Percentiles rank a stretch among this genome's conserved stretches.
phyloP scores from a whole-genome alignment of 2,888 invertebrate genomes.

The Cacoxenus indagator region DNA sequence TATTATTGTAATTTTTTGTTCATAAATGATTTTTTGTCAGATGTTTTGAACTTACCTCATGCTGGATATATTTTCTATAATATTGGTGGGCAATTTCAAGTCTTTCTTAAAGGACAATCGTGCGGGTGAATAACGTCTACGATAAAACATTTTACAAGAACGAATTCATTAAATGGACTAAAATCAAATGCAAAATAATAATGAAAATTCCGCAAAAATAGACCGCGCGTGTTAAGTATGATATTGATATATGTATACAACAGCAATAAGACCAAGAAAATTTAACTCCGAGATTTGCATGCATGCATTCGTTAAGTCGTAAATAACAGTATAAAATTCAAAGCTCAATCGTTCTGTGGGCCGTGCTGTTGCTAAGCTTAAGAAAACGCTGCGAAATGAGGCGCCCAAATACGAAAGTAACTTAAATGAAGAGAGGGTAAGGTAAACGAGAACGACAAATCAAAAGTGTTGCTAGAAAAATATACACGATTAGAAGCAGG shows the following conservation, averaged over 20 bases:
- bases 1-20: background rate
- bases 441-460: slow-evolving; percentile 23
- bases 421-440: background rate
- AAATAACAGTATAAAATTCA: background rate
- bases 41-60: slow-evolving; percentile 77
- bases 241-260: background rate
- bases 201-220: background rate
- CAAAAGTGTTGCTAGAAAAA: slow-evolving; percentile 7
- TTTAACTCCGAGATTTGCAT: background rate
- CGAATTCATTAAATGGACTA: slow-evolving; percentile 50
- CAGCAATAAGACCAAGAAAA: background rate
- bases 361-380: slow-evolving; percentile 5
- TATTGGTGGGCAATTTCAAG: slow-evolving; percentile 82
- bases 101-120: slow-evolving; percentile 87
- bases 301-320: background rate
- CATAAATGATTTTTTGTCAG: no score
- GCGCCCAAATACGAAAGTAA: background rate
- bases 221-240: background rate
- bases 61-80: slow-evolving; percentile 82
- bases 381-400: slow-evolving; percentile 13
- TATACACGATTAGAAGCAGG: background rate
- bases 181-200: slow-evolving; percentile 35
- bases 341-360: background rate
- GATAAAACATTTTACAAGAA: slow-evolving; percentile 58
- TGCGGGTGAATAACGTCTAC: slow-evolving; percentile 88